Evolutionary conservation across 2,888 invertebrate species (phyloP).

Genomic region (Pseudococcus viburni): DNA sequence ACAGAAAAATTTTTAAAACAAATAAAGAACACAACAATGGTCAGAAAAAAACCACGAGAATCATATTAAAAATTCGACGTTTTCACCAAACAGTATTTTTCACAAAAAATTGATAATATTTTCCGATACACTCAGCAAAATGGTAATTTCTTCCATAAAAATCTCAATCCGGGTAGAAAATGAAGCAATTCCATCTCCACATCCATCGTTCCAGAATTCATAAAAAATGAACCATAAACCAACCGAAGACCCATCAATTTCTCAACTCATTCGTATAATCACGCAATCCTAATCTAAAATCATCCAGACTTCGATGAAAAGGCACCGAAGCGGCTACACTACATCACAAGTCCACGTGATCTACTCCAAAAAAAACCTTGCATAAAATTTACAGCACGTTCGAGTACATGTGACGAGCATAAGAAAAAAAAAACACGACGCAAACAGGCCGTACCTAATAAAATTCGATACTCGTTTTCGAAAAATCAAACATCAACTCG

Average conservation of each 20-base stretch:
- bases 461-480: conserved; percentile 49
- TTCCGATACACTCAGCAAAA: too few species aligned
- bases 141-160: too few species aligned
- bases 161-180: too few species aligned
- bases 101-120: too few species aligned
- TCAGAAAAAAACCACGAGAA: too few species aligned
- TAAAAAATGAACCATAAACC: neutral
- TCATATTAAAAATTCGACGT: too few species aligned
- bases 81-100: too few species aligned
- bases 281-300: neutral
- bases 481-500: conserved; percentile 47
- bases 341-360: neutral
- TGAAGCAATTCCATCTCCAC: too few species aligned
- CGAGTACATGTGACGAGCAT: conserved; percentile 3
- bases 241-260: neutral
- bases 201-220: too few species aligned
- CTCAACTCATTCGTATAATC: neutral
- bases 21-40: too few species aligned
- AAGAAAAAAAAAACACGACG: conserved; percentile 1
- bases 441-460: conserved; percentile 5
- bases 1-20: too few species aligned
- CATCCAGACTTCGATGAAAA: too few species aligned
- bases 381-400: conserved; percentile 55
- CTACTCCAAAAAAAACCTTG: neutral
- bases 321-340: neutral